Percentiles rank a stretch among this genome's conserved stretches.
phyloP scores from a whole-genome alignment of 2,797 vertebrate species.

The Melanotaenia parkinsoni region DNA sequence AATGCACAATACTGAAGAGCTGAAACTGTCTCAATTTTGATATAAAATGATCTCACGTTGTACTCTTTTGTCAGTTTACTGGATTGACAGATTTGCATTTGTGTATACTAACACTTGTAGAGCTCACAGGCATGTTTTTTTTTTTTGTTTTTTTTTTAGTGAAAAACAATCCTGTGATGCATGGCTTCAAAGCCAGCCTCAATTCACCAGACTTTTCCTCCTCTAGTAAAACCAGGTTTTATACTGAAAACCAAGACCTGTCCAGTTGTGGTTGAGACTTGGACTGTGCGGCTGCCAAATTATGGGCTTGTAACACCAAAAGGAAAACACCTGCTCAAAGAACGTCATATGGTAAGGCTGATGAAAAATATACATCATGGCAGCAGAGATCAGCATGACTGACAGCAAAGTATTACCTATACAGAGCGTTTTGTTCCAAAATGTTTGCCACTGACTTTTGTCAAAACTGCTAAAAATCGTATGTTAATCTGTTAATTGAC shows the following conservation, averaged over 20 bases:
- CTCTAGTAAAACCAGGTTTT: constrained; percentile 45
- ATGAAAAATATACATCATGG: constrained; percentile 50
- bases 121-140: background rate
- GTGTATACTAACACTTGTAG: background rate
- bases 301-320: constrained; percentile 68
- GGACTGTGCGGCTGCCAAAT: constrained; percentile 63
- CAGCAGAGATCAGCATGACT: constrained; percentile 32
- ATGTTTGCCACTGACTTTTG: constrained; percentile 5
- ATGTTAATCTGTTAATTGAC: background rate
- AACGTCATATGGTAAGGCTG: constrained; percentile 52
- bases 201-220: constrained; percentile 20
- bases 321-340: constrained; percentile 69
- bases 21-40: background rate
- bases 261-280: constrained; percentile 66
- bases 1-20: background rate
- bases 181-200: constrained; percentile 25
- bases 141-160: background rate
- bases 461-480: constrained; percentile 2
- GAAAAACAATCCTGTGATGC: background rate
- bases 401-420: constrained; percentile 24
- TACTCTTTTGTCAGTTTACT: background rate
- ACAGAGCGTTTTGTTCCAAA: constrained; percentile 14
- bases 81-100: constrained; percentile 1
- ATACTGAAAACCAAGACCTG: constrained; percentile 61
- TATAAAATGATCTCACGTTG: background rate